Base-by-base conservation (phyloP, 2,113 vertebrate genomes). In the Leptobrachium leishanense region DNA sequence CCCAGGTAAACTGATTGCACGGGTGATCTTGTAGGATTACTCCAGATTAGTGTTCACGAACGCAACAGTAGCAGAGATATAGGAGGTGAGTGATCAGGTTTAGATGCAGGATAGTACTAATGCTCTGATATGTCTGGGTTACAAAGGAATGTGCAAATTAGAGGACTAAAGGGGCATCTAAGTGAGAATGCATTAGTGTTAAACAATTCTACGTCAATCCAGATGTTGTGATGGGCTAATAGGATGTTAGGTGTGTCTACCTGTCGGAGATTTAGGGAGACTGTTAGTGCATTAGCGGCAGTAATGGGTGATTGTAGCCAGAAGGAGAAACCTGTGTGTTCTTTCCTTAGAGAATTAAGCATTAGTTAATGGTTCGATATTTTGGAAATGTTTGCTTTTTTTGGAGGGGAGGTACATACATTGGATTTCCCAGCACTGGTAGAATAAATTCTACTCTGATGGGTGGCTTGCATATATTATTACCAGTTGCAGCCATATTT, bases 141-240 rank as follows among this genome's bases (percentile, higher is more conserved):
- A 57, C 39, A 46, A 55, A 68, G 72, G 78, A 80, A 80, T 81
- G 71, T 81, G 64, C 31, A 68, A 59, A 68, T 57, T 50, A 15
- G 71, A 3, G 64, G 53, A 8, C 46, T 4, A 50, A 50, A 50
- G 46, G 9, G 55, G 11, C 73, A 67, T 72, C 71, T 68, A 50
- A 74, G 65, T 68, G 72, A 50, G 13, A 74, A 55, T 80, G 46
- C 71, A 80, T 80, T 80, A 80, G 72, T 46, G 41, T 41, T 73
- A 31, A 70, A 59, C 55, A 70, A 31, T 42, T 70, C 55, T 43
- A 46, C 40, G 72, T 59, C 72, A 59, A 68, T 81, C 72, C 72
- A 81, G 54, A 74, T 68, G 74, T 59, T 67, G 55, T 40, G 46
- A 11, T 74, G 78, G 73, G 67, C 68, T 74, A 81, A 40, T 15